A percentile compares a stretch with the other conserved stretches of the same genome.
These are phyloP conservation scores for Pedetes capensis DNA, from an alignment of 2,113 vertebrate genomes.

Conservation along the genomic window DNA sequence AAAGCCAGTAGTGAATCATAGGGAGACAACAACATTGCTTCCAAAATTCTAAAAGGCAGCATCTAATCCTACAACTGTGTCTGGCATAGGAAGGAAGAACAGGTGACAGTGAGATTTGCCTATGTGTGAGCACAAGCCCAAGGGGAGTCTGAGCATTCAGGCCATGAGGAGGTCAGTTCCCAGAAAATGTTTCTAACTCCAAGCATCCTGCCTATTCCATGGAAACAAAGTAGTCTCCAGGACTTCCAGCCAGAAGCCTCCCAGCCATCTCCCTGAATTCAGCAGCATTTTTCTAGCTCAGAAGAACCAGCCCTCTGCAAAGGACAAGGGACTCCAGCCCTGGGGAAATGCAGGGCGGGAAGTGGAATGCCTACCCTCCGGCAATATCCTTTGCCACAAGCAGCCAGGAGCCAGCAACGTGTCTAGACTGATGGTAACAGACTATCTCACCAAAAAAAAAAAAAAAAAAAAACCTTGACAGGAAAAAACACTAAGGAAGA, in stretches of 20 bases:
- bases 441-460: not conserved
- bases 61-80: not conserved
- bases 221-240: not conserved
- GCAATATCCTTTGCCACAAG: not conserved
- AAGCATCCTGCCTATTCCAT: not conserved
- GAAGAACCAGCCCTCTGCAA: not conserved
- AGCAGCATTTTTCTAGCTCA: not conserved
- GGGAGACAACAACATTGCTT: not conserved
- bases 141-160: not conserved
- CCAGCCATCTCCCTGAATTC: not conserved
- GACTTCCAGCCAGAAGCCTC: not conserved
- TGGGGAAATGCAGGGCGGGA: not conserved
- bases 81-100: not conserved
- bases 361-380: accelerated
- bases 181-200: not conserved
- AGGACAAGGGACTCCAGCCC: not conserved
- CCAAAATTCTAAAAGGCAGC: not conserved
- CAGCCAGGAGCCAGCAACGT: not conserved
- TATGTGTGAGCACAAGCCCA: not conserved
- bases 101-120: not conserved
- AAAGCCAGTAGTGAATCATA: not conserved
- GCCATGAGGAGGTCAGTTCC: not conserved
- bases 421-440: not conserved
- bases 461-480: not conserved
- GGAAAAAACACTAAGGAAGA: conserved; percentile 12